Conservation (phyloP, 2,888 invertebrate genomes). For the Coleophora deauratella region DNA sequence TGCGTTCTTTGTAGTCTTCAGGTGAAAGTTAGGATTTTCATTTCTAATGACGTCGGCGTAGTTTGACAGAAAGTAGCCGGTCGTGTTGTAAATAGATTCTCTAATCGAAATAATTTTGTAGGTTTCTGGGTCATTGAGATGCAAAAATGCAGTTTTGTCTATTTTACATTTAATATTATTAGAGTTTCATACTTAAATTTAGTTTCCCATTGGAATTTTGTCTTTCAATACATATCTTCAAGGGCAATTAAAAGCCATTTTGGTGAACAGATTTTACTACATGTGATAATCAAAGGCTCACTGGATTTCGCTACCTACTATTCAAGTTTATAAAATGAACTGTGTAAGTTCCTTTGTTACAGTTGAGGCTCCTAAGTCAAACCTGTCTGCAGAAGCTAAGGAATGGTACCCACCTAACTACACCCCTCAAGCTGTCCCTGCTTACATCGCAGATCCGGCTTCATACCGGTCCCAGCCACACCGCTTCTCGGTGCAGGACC, state of each 20-base stretch:
- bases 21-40: constrained; percentile 69
- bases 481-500: constrained; percentile 61
- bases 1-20: constrained; percentile 48
- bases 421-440: constrained; percentile 42
- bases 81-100: constrained; percentile 25
- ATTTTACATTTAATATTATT: no score
- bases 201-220: no score
- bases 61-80: constrained; percentile 44
- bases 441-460: constrained; percentile 42
- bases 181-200: no score
- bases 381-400: constrained; percentile 72
- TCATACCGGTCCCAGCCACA: constrained; percentile 37
- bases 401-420: constrained; percentile 76
- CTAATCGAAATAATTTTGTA: constrained; percentile 15
- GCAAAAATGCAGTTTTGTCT: no score
- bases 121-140: constrained; percentile 24
- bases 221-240: no score
- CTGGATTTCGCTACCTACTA: no score
- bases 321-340: no score
- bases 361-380: constrained; percentile 58
- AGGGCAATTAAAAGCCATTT: no score
- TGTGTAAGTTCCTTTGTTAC: constrained; percentile 10
- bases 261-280: no score
- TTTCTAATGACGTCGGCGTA: constrained; percentile 60
- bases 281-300: no score